Evolutionary conservation across 1,140 invertebrate genomes (phyloP), one percentile per base, ranked within the genome.

Genomic region (Aphidius gifuensis): DNA sequence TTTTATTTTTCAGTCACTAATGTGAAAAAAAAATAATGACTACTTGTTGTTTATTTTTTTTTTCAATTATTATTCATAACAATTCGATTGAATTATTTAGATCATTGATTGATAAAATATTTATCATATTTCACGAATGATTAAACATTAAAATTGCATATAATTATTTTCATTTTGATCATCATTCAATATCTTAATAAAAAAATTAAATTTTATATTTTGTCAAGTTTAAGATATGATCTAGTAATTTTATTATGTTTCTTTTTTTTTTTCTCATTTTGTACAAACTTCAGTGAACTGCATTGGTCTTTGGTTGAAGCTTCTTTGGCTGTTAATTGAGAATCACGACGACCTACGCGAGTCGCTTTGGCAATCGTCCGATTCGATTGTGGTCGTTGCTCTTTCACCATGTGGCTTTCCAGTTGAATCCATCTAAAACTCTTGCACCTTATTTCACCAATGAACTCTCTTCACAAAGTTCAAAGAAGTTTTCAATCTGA

Each of bases 261-360:
- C 1, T 32, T 32, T 32, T 32, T 32, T 48, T 40, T 49, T 49
- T 43, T 39, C 7, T 5, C 9, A 57, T 45, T 44, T 42, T 48
- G 51, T 4, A 16, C 16, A 16, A 16, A 16, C 16, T 16, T 16
- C 44, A 43, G 44, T 39, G 4, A 32, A 32, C 23, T 32, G 23
- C 44, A 49, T 9, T 60, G 54, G 60, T 57, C 42, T 42, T 54
- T 11, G 39, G 43, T 9, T 38, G 43, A 48, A n/a, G 32, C 64
- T 67, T 60, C 65, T 64, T 62, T 32, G 23, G 23, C 61, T 56
- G 71, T 74, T 74, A 74, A 74, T 74, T 74, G 71, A 68, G 68
- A 74, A 74, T 74, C 72, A 72, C 72, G 68, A 70, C 68, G 67
- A 72, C 62, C 66, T 70, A 74, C 72, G 72, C 72, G 72, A 71